Evolutionary conservation across 1,140 invertebrate species (phyloP).

Genomic region (Ceratoteleas bidentatus): DNA sequence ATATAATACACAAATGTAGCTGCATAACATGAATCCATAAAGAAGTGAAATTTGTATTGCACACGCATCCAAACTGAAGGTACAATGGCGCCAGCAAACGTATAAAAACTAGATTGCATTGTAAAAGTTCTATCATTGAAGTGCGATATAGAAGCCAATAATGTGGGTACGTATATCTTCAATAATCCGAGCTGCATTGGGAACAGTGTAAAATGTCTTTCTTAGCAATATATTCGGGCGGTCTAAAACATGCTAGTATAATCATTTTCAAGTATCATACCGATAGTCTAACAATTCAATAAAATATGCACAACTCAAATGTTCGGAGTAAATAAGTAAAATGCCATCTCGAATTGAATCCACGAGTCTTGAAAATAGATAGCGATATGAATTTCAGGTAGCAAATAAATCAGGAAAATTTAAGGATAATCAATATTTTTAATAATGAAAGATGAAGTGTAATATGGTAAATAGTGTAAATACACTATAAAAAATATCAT

Average conservation of each 20-base stretch:
- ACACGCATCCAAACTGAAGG: constrained; percentile 9
- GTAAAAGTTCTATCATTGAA: constrained; percentile 37
- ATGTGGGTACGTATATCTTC: constrained; percentile 24
- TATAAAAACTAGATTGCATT: constrained; percentile 30
- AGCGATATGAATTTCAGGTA: no score
- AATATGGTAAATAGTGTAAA: no score
- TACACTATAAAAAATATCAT: no score
- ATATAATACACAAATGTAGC: constrained; percentile 12
- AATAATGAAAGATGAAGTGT: no score
- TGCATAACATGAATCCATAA: constrained; percentile 14
- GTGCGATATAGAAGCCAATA: constrained; percentile 27
- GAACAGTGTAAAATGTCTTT: constrained; percentile 26
- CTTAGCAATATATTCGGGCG: constrained; percentile 22
- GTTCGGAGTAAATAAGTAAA: constrained; percentile 4
- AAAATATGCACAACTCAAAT: constrained; percentile 10
- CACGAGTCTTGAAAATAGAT: no score
- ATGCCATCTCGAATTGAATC: no score
- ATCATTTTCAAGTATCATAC: constrained; percentile 16
- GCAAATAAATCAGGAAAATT: no score
- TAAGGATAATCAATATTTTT: no score
- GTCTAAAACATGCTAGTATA: constrained; percentile 20
- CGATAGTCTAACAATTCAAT: background rate
- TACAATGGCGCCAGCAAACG: background rate
- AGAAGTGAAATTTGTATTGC: constrained; percentile 20
- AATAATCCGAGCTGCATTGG: constrained; percentile 21